Conservation (phyloP, 2,888 invertebrate genomes). For the Strigamia crassipes region DNA sequence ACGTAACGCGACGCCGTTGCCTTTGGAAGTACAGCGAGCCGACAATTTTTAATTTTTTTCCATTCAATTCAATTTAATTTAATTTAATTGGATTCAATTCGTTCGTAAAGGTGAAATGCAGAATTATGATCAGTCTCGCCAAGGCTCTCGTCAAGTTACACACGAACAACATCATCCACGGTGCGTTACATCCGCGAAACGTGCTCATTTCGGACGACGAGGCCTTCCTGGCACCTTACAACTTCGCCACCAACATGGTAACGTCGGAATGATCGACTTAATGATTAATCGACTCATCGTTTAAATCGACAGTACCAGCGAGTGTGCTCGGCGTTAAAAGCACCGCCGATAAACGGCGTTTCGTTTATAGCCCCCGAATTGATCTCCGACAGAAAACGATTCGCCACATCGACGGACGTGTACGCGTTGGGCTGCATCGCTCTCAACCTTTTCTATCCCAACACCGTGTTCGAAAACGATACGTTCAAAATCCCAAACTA, state of each 20-base stretch:
- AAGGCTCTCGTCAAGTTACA: neutral
- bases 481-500: neutral
- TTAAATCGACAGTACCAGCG: neutral
- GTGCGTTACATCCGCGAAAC: neutral
- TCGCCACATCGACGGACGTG: neutral
- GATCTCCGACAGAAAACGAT: neutral
- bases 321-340: neutral
- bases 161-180: neutral
- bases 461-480: neutral
- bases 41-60: too few relatives aligned
- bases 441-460: slow-evolving; percentile 17
- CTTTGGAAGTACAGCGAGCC: neutral
- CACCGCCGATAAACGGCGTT: neutral
- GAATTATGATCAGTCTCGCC: neutral
- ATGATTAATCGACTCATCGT: neutral
- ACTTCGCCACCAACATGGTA: neutral
- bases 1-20: neutral
- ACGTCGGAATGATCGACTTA: neutral
- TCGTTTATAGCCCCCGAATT: neutral
- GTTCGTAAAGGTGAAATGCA: neutral
- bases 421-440: slow-evolving; percentile 8
- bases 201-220: slow-evolving; percentile 7
- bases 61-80: too few relatives aligned
- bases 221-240: neutral
- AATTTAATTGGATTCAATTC: too few relatives aligned